Evolutionary conservation across 92 coral and sea anemone species (phyloP).

Genomic region (Epizoanthus illoricatus): DNA sequence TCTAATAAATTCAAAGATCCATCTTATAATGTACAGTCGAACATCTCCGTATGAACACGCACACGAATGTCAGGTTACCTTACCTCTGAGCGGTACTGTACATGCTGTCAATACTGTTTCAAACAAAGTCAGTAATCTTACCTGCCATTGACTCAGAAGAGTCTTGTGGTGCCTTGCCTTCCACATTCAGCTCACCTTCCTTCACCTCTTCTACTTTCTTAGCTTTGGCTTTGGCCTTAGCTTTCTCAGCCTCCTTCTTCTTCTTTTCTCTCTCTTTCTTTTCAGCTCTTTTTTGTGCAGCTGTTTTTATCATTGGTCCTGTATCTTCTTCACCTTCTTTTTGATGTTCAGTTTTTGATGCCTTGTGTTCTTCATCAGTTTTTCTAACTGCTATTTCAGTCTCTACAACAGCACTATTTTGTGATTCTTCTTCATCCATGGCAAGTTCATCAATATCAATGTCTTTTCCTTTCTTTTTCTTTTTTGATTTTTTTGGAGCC

Average conservation of each 20-base stretch:
- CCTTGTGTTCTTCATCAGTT: constrained; percentile 43
- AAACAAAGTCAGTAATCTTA: not conserved
- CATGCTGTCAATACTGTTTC: constrained; percentile 7
- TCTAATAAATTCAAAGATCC: too few relatives aligned
- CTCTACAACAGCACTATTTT: constrained; percentile 42
- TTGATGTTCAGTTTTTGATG: constrained; percentile 24
- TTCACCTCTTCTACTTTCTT: constrained; percentile 47
- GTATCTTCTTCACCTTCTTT: constrained; percentile 51
- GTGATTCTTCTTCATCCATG: constrained; percentile 50
- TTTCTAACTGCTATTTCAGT: constrained; percentile 36
- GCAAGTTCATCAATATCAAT: constrained; percentile 70
- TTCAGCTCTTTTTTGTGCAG: constrained; percentile 98
- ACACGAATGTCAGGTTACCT: too few relatives aligned
- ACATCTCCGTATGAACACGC: too few relatives aligned
- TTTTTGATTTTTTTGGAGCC: constrained; percentile 69
- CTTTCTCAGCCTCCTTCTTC: constrained; percentile 90
- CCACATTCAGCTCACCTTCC: constrained; percentile 33
- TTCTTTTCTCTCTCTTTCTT: constrained; percentile 97
- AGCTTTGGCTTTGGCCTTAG: constrained; percentile 70
- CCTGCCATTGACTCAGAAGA: constrained; percentile 16
- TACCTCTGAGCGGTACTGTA: too few relatives aligned
- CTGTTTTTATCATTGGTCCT: constrained; percentile 76
- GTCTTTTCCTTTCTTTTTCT: constrained; percentile 76
- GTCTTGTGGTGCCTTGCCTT: constrained; percentile 35
- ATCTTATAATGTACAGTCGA: too few relatives aligned